A percentile compares a stretch with the other conserved stretches of the same genome.
Evolutionary conservation across 2,113 vertebrate genomes (phyloP).

Genomic region (Synchiropus splendidus): DNA sequence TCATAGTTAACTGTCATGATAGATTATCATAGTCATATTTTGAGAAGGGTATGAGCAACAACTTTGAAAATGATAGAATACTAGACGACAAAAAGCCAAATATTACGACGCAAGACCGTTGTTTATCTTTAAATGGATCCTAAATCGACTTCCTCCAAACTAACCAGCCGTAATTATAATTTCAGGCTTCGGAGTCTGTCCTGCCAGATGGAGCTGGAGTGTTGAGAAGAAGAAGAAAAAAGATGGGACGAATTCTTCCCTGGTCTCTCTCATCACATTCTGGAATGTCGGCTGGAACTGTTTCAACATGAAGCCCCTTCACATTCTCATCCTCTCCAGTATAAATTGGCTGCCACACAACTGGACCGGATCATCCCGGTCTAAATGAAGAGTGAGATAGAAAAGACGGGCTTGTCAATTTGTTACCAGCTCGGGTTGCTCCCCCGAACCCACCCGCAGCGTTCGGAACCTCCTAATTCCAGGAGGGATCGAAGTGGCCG

Average conservation of each 20-base stretch:
- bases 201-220: neutral
- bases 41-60: too few species aligned
- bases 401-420: conserved; percentile 64
- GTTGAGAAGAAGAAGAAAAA: conserved; percentile 11
- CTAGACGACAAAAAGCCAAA: too few species aligned
- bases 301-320: conserved; percentile 39
- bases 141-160: too few species aligned
- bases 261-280: conserved; percentile 20
- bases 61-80: too few species aligned
- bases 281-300: conserved; percentile 35
- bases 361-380: conserved; percentile 49
- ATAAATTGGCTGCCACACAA: conserved; percentile 69
- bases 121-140: too few species aligned
- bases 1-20: too few species aligned
- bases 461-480: conserved; percentile 46
- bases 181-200: too few species aligned
- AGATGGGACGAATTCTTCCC: conserved; percentile 11
- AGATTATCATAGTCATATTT: too few species aligned
- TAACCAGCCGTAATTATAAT: too few species aligned
- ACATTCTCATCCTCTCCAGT: conserved; percentile 53
- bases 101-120: too few species aligned
- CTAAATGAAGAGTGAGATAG: conserved; percentile 66
- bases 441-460: conserved; percentile 55
- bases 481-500: too few species aligned
- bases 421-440: conserved; percentile 51